phyloP scores from a whole-genome alignment of 2,113 vertebrate genomes.

The Marmota monax region DNA sequence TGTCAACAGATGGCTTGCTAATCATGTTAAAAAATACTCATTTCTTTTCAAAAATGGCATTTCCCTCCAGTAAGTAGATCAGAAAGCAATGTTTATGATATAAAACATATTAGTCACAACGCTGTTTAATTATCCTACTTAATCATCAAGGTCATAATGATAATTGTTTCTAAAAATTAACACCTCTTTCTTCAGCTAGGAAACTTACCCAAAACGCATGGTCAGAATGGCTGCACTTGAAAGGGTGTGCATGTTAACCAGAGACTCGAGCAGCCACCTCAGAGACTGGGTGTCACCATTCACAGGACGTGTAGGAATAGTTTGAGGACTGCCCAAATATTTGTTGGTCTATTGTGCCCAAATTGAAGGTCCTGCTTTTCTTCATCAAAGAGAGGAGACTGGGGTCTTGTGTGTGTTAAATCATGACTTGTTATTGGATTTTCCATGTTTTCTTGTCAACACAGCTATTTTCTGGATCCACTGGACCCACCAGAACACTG shows the following conservation, averaged over 20 bases:
- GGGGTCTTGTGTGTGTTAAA: not conserved
- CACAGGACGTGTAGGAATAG: rapidly evolving
- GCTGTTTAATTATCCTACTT: conserved; percentile 90
- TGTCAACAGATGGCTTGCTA: conserved; percentile 93
- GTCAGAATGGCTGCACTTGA: conserved; percentile 60
- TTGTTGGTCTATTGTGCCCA: not conserved
- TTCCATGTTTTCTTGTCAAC: not conserved
- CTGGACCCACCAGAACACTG: rapidly evolving
- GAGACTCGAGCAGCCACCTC: no score
- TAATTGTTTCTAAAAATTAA: conserved; percentile 91
- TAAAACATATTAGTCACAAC: conserved; percentile 91
- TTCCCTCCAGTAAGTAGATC: conserved; percentile 88
- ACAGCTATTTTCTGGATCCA: not conserved
- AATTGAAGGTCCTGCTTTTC: not conserved
- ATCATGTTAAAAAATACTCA: conserved; percentile 92
- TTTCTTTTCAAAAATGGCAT: conserved; percentile 90
- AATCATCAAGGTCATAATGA: conserved; percentile 90
- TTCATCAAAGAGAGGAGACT: not conserved
- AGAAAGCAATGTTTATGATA: conserved; percentile 90
- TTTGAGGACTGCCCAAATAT: rapidly evolving
- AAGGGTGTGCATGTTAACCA: not conserved
- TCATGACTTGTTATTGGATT: not conserved
- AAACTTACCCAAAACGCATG: conserved; percentile 81
- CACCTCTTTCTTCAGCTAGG: conserved; percentile 83
- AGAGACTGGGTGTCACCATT: rapidly evolving